These are phyloP conservation scores for Caenorhabditis sp. DNA, from an alignment of 2,888 invertebrate genomes.

Conservation along the genomic window DNA sequence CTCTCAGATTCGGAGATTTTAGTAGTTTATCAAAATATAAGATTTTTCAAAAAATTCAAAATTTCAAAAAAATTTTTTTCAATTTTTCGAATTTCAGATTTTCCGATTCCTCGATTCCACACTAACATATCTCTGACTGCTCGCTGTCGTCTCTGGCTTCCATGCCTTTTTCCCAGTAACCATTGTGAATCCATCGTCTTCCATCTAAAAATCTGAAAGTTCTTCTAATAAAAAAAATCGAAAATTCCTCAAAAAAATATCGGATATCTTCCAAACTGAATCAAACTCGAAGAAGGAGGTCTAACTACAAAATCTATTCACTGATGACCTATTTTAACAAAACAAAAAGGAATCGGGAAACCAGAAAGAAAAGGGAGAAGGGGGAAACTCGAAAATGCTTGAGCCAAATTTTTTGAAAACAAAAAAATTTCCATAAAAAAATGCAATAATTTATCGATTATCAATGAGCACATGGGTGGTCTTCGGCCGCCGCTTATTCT, in stretches of 20 bases:
- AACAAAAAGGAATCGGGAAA: neutral
- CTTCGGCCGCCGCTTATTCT: constrained; percentile 73
- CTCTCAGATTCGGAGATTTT: too few species aligned
- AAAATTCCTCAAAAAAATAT: neutral
- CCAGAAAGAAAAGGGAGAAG: neutral
- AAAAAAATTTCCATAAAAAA: neutral
- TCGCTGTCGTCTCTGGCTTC: neutral
- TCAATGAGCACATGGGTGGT: constrained; percentile 79
- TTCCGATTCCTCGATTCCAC: too few species aligned
- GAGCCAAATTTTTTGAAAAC: neutral
- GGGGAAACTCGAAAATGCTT: neutral
- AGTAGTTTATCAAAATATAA: too few species aligned
- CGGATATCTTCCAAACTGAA: neutral
- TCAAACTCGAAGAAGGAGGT: neutral
- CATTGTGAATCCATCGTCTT: constrained; percentile 71
- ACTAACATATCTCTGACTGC: constrained; percentile 17
- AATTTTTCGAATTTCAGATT: too few species aligned
- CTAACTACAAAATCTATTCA: neutral
- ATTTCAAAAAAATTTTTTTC: neutral
- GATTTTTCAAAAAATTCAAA: neutral
- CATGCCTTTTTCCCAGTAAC: constrained; percentile 54
- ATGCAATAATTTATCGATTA: constrained; percentile 72
- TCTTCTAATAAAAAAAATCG: constrained; percentile 14
- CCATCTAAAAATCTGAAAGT: constrained; percentile 54
- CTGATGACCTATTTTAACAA: neutral